phyloP scores from a whole-genome alignment of 1,140 invertebrate genomes.

The Calephelis virginiensis region DNA sequence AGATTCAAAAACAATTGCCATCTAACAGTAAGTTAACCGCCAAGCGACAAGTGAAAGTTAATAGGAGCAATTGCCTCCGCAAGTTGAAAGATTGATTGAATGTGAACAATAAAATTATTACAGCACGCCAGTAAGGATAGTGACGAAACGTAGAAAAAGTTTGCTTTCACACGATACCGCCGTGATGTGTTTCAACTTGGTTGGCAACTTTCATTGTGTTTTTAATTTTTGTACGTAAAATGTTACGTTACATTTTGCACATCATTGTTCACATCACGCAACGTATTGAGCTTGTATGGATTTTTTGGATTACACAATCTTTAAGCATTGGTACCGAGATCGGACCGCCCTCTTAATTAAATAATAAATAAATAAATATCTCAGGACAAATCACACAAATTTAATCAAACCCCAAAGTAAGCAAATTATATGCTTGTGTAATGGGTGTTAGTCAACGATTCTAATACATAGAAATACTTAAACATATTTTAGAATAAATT shows the following conservation, averaged over 20 bases:
- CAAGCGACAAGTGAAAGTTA: constrained; percentile 26
- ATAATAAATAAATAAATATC: no score
- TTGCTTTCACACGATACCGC: constrained; percentile 22
- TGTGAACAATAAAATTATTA: constrained; percentile 26
- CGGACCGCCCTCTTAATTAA: no score
- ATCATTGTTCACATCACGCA: background rate
- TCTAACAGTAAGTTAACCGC: background rate
- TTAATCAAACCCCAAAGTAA: no score
- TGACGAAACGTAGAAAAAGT: constrained; percentile 27
- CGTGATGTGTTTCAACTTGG: constrained; percentile 12
- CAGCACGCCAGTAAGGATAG: constrained; percentile 1
- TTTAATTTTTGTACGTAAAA: constrained; percentile 2
- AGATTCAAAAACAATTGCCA: no score
- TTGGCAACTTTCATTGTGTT: constrained; percentile 2
- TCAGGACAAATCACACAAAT: no score
- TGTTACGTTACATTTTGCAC: constrained; percentile 6
- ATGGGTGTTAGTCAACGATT: no score
- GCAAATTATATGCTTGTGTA: no score
- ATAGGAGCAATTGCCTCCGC: constrained; percentile 22
- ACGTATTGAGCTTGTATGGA: background rate
- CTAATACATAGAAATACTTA: no score
- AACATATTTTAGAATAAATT: no score
- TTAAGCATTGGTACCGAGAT: no score
- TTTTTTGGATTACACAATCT: background rate
- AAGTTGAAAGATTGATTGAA: constrained; percentile 26